A percentile compares a stretch with the other conserved stretches of the same genome.
These are phyloP conservation scores for Peromyscus maniculatus DNA, from an alignment of 2,113 vertebrate genomes.

Conservation along the genomic window DNA sequence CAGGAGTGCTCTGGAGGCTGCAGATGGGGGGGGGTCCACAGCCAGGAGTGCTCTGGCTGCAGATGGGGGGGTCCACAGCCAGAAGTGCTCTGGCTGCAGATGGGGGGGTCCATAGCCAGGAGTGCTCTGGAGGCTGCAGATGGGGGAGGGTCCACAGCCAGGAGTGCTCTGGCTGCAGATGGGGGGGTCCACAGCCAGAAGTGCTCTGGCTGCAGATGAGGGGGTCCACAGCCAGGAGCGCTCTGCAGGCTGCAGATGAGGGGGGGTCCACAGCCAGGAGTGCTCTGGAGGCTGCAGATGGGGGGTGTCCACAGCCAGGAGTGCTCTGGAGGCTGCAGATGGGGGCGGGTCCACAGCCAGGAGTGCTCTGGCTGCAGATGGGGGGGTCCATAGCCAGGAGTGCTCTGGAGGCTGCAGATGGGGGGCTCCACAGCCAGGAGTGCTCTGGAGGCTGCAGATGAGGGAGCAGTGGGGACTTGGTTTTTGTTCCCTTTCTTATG, in stretches of 20 bases:
- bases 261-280: no score
- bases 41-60: no score
- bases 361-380: background rate
- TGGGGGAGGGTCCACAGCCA: background rate
- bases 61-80: no score
- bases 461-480: background rate
- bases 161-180: constrained; percentile 40
- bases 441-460: constrained; percentile 30
- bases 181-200: background rate
- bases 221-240: no score
- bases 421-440: background rate
- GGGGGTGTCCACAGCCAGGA: no score
- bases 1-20: no score
- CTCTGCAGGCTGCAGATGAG: no score
- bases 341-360: no score
- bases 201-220: no score
- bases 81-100: background rate
- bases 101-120: background rate
- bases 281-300: no score
- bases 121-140: constrained; percentile 24
- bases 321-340: no score
- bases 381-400: background rate
- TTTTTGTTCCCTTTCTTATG: background rate
- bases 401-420: constrained; percentile 15
- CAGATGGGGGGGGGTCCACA: no score